Conservation (phyloP, 2,888 invertebrate genomes). For the Iselma pallidipennis region DNA sequence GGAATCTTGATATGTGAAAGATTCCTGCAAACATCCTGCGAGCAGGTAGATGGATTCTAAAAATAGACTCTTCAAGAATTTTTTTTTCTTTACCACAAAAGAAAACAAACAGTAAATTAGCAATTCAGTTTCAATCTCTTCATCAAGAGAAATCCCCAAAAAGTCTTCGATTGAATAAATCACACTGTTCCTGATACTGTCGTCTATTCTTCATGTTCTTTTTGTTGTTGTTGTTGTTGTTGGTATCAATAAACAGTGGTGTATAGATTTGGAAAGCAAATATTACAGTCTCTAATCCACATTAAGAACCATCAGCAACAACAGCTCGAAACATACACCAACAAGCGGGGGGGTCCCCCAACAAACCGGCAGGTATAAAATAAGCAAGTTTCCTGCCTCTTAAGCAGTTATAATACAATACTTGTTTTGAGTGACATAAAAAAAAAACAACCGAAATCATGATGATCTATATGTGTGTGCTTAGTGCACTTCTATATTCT, state of each 20-base stretch:
- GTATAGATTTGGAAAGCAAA: conserved; percentile 28
- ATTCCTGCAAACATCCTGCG: too few species aligned
- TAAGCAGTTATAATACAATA: conserved; percentile 42
- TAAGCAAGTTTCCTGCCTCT: conserved; percentile 42
- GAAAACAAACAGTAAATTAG: too few species aligned
- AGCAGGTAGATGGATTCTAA: too few species aligned
- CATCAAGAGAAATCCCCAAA: too few species aligned
- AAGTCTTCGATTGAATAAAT: too few species aligned
- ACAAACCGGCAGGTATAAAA: conserved; percentile 47
- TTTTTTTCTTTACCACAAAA: too few species aligned
- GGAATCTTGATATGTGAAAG: too few species aligned
- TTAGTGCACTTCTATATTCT: conserved; percentile 53
- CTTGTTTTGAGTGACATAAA: conserved; percentile 39
- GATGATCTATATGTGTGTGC: conserved; percentile 55
- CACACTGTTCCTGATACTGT: too few species aligned
- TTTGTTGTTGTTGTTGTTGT: neutral
- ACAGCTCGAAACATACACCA: conserved; percentile 11
- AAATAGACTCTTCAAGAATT: too few species aligned
- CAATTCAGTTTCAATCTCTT: too few species aligned
- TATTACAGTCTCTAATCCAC: conserved; percentile 5
- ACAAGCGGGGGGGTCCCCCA: conserved; percentile 32
- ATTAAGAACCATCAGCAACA: conserved; percentile 31
- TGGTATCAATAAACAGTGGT: conserved; percentile 13
- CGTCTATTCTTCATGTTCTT: too few species aligned
- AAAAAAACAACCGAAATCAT: conserved; percentile 32